Evolutionary conservation across 2,113 vertebrate species (phyloP).

Genomic region (Pogona vitticeps): DNA sequence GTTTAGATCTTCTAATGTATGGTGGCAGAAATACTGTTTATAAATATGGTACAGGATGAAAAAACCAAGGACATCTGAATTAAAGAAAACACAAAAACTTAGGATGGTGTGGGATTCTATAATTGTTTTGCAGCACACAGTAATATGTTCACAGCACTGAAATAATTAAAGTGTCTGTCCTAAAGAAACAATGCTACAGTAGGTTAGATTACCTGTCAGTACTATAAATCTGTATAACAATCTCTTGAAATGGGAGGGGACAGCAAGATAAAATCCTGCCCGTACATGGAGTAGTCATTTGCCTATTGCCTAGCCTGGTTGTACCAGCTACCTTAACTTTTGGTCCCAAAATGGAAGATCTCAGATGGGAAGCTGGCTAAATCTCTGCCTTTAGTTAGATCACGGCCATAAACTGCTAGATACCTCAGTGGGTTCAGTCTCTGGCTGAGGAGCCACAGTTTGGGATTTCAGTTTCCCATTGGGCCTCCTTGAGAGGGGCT

Average conservation of each 20-base stretch:
- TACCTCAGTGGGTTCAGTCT: too few relatives aligned
- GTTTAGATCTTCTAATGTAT: background rate
- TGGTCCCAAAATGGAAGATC: background rate
- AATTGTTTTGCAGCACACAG: background rate
- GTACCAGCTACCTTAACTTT: background rate
- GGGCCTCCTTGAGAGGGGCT: too few relatives aligned
- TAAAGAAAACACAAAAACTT: background rate
- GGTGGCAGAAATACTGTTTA: background rate
- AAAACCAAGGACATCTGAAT: slow-evolving; percentile 1
- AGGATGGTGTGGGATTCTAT: background rate
- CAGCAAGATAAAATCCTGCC: background rate
- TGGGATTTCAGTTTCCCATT: too few relatives aligned
- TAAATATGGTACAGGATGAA: background rate
- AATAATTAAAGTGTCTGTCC: background rate
- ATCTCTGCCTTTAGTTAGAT: background rate
- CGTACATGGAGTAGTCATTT: background rate
- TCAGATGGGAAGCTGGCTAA: background rate
- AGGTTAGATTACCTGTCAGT: background rate
- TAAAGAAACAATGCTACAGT: background rate
- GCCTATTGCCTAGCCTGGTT: background rate
- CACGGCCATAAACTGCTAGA: too few relatives aligned
- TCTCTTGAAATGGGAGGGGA: background rate
- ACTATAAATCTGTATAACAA: background rate
- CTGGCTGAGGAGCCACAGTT: too few relatives aligned
- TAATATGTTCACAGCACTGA: background rate